These are phyloP conservation scores for Chionis minor DNA, from an alignment of 2,113 vertebrate species.

Conservation along the genomic window DNA sequence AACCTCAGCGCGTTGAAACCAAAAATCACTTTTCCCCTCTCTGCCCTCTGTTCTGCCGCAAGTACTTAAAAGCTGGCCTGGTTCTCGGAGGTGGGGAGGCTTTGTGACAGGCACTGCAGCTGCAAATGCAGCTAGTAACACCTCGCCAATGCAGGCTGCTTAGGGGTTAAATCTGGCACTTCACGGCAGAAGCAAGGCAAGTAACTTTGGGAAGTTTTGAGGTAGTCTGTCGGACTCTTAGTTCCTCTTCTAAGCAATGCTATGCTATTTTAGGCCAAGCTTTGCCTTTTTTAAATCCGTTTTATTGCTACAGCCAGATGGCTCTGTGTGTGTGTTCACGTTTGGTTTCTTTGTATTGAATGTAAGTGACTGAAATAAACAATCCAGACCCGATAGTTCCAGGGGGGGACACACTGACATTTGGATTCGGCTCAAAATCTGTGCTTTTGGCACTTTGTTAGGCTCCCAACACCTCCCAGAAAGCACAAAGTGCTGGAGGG, in stretches of 20 bases:
- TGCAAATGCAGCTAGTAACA: neutral
- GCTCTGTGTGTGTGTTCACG: neutral
- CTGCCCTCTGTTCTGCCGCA: neutral
- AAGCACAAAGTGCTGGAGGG: neutral
- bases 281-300: neutral
- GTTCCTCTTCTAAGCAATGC: neutral
- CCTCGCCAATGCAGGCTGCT: neutral
- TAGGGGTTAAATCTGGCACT: neutral
- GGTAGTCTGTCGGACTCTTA: fast-evolving
- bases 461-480: neutral
- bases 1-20: neutral
- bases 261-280: neutral
- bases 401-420: neutral
- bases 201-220: neutral
- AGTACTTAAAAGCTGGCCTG: neutral
- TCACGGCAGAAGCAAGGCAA: neutral
- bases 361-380: neutral
- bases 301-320: neutral
- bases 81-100: neutral
- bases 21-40: neutral
- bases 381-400: neutral
- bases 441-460: neutral
- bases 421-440: neutral
- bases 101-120: neutral
- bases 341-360: neutral